A percentile compares a stretch with the other conserved stretches of the same genome.
phyloP scores from a whole-genome alignment of 2,113 vertebrate species.

The Delphinus delphis region DNA sequence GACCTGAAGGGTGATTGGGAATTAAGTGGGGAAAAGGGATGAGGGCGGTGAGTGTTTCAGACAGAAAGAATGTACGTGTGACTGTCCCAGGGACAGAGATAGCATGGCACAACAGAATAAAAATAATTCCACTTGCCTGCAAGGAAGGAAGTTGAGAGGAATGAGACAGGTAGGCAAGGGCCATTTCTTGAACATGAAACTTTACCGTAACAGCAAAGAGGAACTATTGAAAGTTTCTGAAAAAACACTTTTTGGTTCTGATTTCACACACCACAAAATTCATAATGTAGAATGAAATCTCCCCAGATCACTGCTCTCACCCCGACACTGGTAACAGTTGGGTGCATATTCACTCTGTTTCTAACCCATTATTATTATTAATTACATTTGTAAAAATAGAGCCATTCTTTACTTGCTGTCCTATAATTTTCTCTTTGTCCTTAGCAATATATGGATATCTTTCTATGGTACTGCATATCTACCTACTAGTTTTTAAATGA shows the following conservation, averaged over 20 bases:
- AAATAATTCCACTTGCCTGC: not conserved
- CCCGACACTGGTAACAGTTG: not conserved
- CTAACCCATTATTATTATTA: not conserved
- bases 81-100: not conserved
- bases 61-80: not conserved
- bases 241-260: constrained; percentile 3
- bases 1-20: not conserved
- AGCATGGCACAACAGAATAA: not conserved
- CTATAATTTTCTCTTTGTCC: not conserved
- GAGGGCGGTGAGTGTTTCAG: not conserved
- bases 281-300: not conserved
- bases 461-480: not conserved
- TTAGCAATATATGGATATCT: not conserved
- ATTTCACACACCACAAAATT: not conserved
- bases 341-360: not conserved
- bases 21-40: not conserved
- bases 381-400: not conserved
- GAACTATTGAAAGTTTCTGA: not conserved
- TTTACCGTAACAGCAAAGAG: not conserved
- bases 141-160: not conserved
- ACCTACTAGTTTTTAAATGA: not conserved
- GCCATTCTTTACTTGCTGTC: not conserved
- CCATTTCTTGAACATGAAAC: not conserved
- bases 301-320: not conserved
- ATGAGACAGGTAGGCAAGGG: not conserved